A percentile compares a stretch with the other conserved stretches of the same genome.
These are phyloP conservation scores for Oryzias sinensis DNA, from an alignment of 2,797 vertebrate genomes.

Conservation along the genomic window DNA sequence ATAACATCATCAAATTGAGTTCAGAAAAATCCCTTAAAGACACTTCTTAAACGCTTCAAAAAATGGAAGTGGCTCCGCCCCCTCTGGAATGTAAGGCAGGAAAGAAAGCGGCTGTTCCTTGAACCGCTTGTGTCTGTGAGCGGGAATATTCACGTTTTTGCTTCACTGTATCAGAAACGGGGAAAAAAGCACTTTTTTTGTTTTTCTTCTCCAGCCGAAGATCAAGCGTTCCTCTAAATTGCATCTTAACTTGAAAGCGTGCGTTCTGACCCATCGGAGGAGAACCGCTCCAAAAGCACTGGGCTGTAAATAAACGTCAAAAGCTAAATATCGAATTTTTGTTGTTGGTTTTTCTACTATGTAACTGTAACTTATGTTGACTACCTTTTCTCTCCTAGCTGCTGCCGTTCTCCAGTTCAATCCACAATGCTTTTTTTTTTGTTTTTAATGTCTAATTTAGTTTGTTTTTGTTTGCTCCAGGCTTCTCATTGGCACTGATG, in stretches of 20 bases:
- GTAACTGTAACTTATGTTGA: slow-evolving; percentile 87
- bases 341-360: slow-evolving; percentile 82
- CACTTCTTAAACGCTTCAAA: too few relatives aligned
- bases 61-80: too few relatives aligned
- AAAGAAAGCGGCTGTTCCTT: too few relatives aligned
- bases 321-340: slow-evolving; percentile 61
- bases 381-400: slow-evolving; percentile 77
- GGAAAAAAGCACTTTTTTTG: not conserved
- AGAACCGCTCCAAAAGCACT: slow-evolving; percentile 80
- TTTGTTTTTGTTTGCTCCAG: slow-evolving; percentile 59
- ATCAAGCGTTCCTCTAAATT: slow-evolving; percentile 35
- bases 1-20: too few relatives aligned
- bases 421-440: slow-evolving; percentile 60
- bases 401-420: slow-evolving; percentile 79
- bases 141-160: not conserved
- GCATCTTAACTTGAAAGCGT: slow-evolving; percentile 38
- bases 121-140: too few relatives aligned
- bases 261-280: slow-evolving; percentile 76
- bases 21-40: too few relatives aligned
- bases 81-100: too few relatives aligned
- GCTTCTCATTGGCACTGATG: slow-evolving; percentile 83
- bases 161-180: slow-evolving; percentile 5
- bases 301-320: slow-evolving; percentile 87
- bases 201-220: slow-evolving; percentile 5
- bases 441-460: slow-evolving; percentile 28